Base-by-base conservation (phyloP, 2,113 vertebrate genomes). In the Psilopogon haemacephalus region DNA sequence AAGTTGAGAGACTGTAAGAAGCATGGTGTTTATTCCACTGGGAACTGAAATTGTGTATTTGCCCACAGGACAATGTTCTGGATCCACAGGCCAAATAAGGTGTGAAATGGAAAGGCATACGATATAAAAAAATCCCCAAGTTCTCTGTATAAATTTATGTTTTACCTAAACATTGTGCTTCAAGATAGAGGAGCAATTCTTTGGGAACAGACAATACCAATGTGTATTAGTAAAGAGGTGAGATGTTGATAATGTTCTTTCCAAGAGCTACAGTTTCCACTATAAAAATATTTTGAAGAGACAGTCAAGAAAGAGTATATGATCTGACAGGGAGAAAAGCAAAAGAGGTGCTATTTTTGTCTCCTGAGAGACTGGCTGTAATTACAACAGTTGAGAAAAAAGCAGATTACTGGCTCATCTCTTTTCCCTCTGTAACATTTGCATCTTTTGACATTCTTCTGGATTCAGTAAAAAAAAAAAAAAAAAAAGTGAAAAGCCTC, bases 331-430 rank as follows among this genome's bases (percentile, higher is more conserved):
- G 56, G 28, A 81, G 50, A 74, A 88, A 91, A 76, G 82, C 19
- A 84, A 85, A 64, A 91, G 60, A 83, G 13, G 28, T n/a, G 46
- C 27, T 94, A 81, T 74, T 94, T 95, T 86, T 90, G 55, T 86
- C 74, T 93, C 56, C 55, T 59, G 42, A 74, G 91, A 92, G 26
- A 86, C 67, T 92, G 72, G 32, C 24, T 93, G 42, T 80, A 93
- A 96, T 96, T 93, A 67, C 19, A 38, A 42, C 3, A 50, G 15
- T 24, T 60, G 33, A 75, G 90, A 80, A 75, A 91, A 90, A 91
- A 88, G 20, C 35, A 88, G 73, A 84, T 81, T 73, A 90, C 37
- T 76, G 33, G 48, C 60, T 86, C 46, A 37, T 79, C 10, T 58
- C 26, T 84, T 94, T 86, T 38, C 32, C 12, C 18, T 24, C 44